Evolutionary conservation across 2,797 vertebrate species (phyloP), one percentile per base, ranked within the genome.

Genomic region (Falco concolor): DNA sequence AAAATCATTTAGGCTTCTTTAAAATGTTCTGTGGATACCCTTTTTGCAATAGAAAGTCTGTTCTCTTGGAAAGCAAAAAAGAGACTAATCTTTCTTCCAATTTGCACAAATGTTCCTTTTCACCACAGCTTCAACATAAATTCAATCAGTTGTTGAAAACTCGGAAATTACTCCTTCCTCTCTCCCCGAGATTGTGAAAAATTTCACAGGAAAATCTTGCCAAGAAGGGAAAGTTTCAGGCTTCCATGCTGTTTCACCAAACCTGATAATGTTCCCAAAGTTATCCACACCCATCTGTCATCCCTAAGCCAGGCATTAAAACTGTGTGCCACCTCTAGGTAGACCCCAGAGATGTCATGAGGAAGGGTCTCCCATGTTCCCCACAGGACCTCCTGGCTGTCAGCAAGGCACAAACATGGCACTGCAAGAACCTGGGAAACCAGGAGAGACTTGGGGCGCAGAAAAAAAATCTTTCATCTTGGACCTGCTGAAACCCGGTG

Each of bases 291-390:
- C 19, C n/a, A 34, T 65, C 54, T 61, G 6, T 32, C 42, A 34
- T 36, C 9, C n/a, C 19, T 21, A 70, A 50, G 7, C 7, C 60
- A 59, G 44, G 34, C 30, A 76, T 7, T 7, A 38, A 84, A 87
- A 47, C 47, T 50, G 6, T 14, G 27, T 61, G 47, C 14, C 28
- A 54, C 23, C 25, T 61, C 34, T 30, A 56, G 20, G 5, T 5
- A 73, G 52, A 59, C 4, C 22, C 50, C 76, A 65, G 42, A 79
- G 23, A 9, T 9, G 9, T 5, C 0, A 0, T 27, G 5, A 82
- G 19, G 20, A 78, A 73, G 32, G 3, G 8, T n/a, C 24, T 65
- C n/a, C 70, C 5, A 1, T 38, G 59, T 12, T 75, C 32, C 12
- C 20, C 5, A n/a, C 13, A 77, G 40, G 60, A 59, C 2, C 7